Percentiles rank a stretch among this genome's conserved stretches.
phyloP scores from a whole-genome alignment of 37 sponge, comb jelly and placozoan genomes.

The Eunapius fragilis region DNA sequence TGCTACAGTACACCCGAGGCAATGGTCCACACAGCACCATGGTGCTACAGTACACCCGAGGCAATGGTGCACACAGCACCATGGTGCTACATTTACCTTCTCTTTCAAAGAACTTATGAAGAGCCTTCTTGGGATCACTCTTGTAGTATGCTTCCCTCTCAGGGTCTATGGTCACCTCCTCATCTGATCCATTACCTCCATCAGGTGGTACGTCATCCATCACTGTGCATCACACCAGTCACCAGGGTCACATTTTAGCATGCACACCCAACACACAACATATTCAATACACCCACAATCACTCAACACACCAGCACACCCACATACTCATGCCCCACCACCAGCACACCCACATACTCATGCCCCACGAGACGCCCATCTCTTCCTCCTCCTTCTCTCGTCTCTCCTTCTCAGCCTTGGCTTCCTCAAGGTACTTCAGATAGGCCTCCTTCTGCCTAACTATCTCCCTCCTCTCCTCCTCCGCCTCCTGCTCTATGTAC shows the following conservation, averaged over 20 bases:
- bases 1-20: no score
- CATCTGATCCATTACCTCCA: neutral
- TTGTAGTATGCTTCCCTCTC: slow-evolving; percentile 89
- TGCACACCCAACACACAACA: no score
- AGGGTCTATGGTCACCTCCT: slow-evolving; percentile 64
- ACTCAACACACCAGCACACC: no score
- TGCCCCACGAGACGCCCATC: slow-evolving; percentile 82
- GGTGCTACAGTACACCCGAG: no score
- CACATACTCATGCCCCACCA: no score
- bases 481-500: slow-evolving; percentile 42
- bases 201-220: slow-evolving; percentile 37
- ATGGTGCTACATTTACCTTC: slow-evolving; percentile 57
- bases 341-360: slow-evolving; percentile 63
- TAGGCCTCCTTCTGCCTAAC: slow-evolving; percentile 24
- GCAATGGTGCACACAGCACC: no score
- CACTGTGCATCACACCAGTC: slow-evolving; percentile 19
- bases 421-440: slow-evolving; percentile 2
- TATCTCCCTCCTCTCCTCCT: slow-evolving; percentile 47
- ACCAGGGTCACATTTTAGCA: neutral
- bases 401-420: slow-evolving; percentile 39
- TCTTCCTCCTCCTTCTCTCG: slow-evolving; percentile 58
- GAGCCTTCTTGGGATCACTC: slow-evolving; percentile 90
- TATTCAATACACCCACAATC: no score
- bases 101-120: slow-evolving; percentile 87
- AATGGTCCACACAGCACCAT: no score